Base-by-base conservation (phyloP, 2,113 vertebrate species). In the Cebidichthys violaceus region DNA sequence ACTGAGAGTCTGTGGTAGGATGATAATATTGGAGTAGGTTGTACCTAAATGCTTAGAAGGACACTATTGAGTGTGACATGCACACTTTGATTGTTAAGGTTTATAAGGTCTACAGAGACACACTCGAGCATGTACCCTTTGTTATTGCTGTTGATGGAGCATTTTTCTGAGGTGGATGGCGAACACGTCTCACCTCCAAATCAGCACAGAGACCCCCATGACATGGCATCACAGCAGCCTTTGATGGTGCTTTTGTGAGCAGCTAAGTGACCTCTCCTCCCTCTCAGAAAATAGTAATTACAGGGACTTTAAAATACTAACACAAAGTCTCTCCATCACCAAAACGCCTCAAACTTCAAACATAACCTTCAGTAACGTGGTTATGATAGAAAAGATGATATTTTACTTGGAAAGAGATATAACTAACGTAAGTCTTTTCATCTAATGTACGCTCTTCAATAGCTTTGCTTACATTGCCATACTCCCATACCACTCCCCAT, bases 231-330 rank as follows among this genome's bases (percentile, higher is more conserved):
- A 72, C 70, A 22, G 43, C 65, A 35, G 72, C 18, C 50, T 85
- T 79, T 89, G 81, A 88, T 62, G 39, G 50, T 76, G 37, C 50
- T 74, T 82, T 65, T 66, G 59, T 6, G 67, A 78, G 55, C 80
- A 75, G 77, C 20, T 54, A 70, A 80, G 33, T 70, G 35, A 77
- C 64, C 31, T 79, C 50, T 59, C 20, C 55, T 47, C 47, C 70
- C 33, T 59, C 47, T 67, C 39, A 67, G 31, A 79, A 86, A 83
- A 83, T 5, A 76, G 71, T 71, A 71, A 83, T 83, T 31, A 81
- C 8, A 71, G 52, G 9, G 14, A 35, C 27, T 55, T 45, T 41
- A 59, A 41, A 22, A 65, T 39, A 13, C 17, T 35, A 9, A 37
- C 43, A 24, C 27, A 33, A 41, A 27, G 54, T 45, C 20, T 77